phyloP scores from a whole-genome alignment of 2,888 invertebrate species.

The Omphaloscelis lunosa region DNA sequence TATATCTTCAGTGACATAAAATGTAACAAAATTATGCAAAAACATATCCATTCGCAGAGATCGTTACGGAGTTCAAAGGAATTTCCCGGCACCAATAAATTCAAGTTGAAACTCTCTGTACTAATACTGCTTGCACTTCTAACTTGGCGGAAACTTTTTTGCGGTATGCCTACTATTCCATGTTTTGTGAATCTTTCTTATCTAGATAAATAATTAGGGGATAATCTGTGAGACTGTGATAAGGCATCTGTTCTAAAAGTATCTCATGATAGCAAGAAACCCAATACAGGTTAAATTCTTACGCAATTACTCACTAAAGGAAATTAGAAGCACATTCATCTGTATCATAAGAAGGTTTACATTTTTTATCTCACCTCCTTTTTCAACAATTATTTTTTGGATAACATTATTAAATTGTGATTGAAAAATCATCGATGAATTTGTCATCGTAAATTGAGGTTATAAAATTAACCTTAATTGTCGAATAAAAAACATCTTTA shows the following conservation, averaged over 20 bases:
- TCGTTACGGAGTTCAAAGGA: constrained; percentile 80
- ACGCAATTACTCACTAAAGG: not conserved
- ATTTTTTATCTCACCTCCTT: not conserved
- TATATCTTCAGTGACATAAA: constrained; percentile 61
- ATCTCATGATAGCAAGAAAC: not conserved
- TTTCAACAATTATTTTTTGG: not conserved
- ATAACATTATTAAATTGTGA: not conserved
- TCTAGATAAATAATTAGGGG: too few species aligned
- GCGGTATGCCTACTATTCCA: not conserved
- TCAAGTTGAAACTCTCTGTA: constrained; percentile 69
- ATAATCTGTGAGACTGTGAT: too few species aligned
- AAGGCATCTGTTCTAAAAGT: not conserved
- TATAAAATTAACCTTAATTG: not conserved
- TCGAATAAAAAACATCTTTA: not conserved
- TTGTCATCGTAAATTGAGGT: not conserved
- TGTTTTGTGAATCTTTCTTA: too few species aligned
- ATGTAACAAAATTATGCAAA: constrained; percentile 74
- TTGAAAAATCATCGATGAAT: not conserved
- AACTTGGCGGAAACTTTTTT: constrained; percentile 61
- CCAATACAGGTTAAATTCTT: not conserved
- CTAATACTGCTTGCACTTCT: constrained; percentile 68
- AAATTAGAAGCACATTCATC: not conserved
- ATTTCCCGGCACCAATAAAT: constrained; percentile 76
- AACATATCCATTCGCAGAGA: constrained; percentile 67
- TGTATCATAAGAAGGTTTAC: not conserved